Base-by-base conservation (phyloP, 2,888 invertebrate species). In the Napeogenes inachia region DNA sequence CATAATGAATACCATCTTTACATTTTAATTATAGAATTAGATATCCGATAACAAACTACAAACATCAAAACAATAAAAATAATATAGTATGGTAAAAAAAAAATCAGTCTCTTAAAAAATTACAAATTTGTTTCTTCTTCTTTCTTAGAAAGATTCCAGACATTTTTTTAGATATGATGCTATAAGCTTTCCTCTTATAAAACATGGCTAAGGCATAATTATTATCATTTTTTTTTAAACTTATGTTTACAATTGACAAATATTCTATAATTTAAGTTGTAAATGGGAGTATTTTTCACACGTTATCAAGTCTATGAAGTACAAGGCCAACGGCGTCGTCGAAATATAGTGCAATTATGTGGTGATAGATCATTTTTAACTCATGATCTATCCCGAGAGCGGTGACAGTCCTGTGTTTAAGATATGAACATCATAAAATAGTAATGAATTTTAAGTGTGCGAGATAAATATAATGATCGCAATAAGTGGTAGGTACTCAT, bases 291-390 rank as follows among this genome's bases (percentile, higher is more conserved):
- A 30, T 50, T 50, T 30, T 50, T n/a, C 50, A 30, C 50, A 21
- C n/a, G n/a, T 47, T 13, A 8, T 47, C 47, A 4, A 13, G 47
- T 13, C 13, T 21, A 13, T 47, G 10, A 47, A 47, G 45, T 10
- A 21, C 47, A 21, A 47, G 47, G 50, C 30, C 30, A 10, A 21
- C 13, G 47, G 46, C 21, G 47, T 21, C 21, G 13, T 21, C 30
- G 47, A 50, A 50, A 13, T 5, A 21, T 30, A 21, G 8, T 50
- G 47, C 50, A 30, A 50, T 30, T 42, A 21, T 30, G 4, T 12
- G 50, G 30, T 6, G 50, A 50, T 50, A 50, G 50, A 30, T 50
- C 50, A 50, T 50, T 50, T 47, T 30, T 30, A 12, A 50, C 50
- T 50, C 4, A 6, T 50, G 6, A 50, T 50, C 12, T 50, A 30